A percentile compares a stretch with the other conserved stretches of the same genome.
Conservation (phyloP, 1,140 invertebrate genomes). For the Mizuhopecten yessoensis region DNA sequence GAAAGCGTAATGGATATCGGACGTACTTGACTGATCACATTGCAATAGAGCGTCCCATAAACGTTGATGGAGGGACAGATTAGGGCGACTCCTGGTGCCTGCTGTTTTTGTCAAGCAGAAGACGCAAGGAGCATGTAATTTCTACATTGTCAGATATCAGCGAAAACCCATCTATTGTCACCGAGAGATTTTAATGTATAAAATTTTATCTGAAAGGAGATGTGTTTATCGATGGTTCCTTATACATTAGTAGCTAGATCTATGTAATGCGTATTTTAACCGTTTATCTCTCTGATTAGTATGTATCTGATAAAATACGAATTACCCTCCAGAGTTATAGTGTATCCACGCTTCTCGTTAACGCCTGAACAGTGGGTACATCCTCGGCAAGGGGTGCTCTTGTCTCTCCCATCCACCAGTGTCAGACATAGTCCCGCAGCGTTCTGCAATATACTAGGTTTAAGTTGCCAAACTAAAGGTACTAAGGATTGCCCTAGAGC, state of each 20-base stretch:
- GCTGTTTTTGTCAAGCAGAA: not conserved
- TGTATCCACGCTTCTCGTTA: not conserved
- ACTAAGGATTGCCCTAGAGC: no score
- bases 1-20: slow-evolving; percentile 9
- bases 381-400: not conserved
- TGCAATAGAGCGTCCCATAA: not conserved
- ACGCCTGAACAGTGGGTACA: not conserved
- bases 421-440: no score
- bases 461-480: no score
- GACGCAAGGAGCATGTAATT: slow-evolving; percentile 26
- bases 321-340: not conserved
- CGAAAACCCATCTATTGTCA: not conserved
- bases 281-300: not conserved
- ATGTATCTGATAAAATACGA: not conserved
- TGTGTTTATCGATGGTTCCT: not conserved
- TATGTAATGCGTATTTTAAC: slow-evolving; percentile 24
- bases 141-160: not conserved
- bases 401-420: no score
- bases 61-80: not conserved
- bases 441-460: no score
- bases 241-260: not conserved
- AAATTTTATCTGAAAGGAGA: not conserved
- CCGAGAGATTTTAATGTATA: not conserved
- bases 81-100: not conserved
- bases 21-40: not conserved